phyloP scores from a whole-genome alignment of 2,888 invertebrate genomes.

The Mimas tiliae region DNA sequence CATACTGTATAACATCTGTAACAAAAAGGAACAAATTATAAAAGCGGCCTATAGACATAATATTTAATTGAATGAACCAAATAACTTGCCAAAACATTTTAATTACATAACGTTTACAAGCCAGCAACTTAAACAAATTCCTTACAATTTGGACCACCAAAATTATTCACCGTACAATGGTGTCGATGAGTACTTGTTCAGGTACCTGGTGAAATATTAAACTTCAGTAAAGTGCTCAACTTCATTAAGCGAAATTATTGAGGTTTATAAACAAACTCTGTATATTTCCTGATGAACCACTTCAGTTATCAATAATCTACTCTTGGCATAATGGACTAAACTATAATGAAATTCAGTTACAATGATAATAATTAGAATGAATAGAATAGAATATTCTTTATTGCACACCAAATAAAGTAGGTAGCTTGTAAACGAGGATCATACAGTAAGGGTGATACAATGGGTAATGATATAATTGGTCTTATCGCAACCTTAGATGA shows the following conservation, averaged over 20 bases:
- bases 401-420: no score
- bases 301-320: neutral
- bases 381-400: no score
- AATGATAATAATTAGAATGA: no score
- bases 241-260: slow-evolving; percentile 6
- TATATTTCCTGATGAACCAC: neutral
- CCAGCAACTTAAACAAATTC: neutral
- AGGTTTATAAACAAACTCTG: neutral
- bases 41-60: no score
- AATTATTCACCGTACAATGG: slow-evolving; percentile 6
- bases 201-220: slow-evolving; percentile 4
- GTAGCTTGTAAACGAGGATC: no score
- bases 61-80: neutral
- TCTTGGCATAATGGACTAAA: neutral
- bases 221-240: neutral
- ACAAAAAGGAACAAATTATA: neutral
- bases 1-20: no score
- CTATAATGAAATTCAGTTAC: no score
- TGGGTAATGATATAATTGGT: no score
- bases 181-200: neutral
- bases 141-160: neutral
- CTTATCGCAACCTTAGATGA: no score
- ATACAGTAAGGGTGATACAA: no score
- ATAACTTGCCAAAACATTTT: neutral
- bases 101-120: neutral